Evolutionary conservation across 2,797 vertebrate species (phyloP), one percentile per base, ranked within the genome.

Genomic region (Peromyscus nudipes): DNA sequence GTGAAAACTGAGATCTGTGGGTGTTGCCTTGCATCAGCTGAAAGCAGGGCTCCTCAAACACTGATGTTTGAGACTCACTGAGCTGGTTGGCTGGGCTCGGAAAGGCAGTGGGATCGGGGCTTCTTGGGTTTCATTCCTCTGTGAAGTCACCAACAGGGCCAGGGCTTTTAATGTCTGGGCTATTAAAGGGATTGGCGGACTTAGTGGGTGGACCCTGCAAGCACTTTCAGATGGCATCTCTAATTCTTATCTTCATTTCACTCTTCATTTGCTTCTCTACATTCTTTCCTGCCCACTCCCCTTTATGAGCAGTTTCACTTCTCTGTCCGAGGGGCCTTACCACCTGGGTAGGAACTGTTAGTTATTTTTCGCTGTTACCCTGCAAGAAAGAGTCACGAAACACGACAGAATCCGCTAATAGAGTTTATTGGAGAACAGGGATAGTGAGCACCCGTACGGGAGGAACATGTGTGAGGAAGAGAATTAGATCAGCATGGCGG

Each of bases 231-330:
- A 29, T 16, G 29, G 7, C 4, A 1, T 37, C 46, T 86, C 88
- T 87, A 34, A 71, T 23, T 76, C 71, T 83, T 7, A 73, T 62
- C 94, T 94, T 83, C 86, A 80, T 82, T 57, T 90, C n/a, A 52
- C 46, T 3, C 64, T 89, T 91, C 80, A 40, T 75, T 92, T 34
- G 14, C 19, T 40, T 81, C 17, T 73, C 23, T 49, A 11, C 0
- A 40, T 13, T 16, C 14, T 27, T 25, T 40, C 34, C 57, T 25
- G 10, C 55, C 52, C 7, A 40, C 21, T 52, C 19, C 34, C 64
- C 34, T n/a, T 57, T 17, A 4, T 11, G 46, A n/a, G 29, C 64
- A 23, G 69, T 94, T 96, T 94, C 67, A 82, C 83, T 96, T 96
- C 89, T 96, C 57, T 73, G 81, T 75, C 6, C 69, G 14, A 13